These are phyloP conservation scores for Chloroceryle amazona DNA, from an alignment of 2,797 vertebrate species.

Conservation along the genomic window DNA sequence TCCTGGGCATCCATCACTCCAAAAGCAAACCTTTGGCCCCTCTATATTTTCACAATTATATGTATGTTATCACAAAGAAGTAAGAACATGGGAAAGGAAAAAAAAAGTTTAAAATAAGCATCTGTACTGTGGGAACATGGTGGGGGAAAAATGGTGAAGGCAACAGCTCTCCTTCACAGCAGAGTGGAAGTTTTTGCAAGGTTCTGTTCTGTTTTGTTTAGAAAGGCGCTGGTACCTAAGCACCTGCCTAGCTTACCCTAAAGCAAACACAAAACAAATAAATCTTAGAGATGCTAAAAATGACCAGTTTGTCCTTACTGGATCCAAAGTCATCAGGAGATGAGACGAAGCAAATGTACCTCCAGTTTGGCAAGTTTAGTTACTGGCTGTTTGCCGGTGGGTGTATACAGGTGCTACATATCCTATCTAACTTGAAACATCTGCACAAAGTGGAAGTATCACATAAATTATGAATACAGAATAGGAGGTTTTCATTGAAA, in stretches of 20 bases:
- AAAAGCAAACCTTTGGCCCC: slow-evolving; percentile 32
- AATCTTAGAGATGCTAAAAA: background rate
- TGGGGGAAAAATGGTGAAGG: background rate
- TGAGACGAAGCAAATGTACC: background rate
- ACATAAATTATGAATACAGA: background rate
- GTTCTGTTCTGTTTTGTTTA: background rate
- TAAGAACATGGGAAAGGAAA: slow-evolving; percentile 61
- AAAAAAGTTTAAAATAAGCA: slow-evolving; percentile 58
- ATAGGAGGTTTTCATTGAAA: rapidly evolving
- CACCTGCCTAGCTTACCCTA: background rate
- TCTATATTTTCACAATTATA: slow-evolving; percentile 74
- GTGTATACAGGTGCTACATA: background rate
- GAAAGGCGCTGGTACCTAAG: background rate
- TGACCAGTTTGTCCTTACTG: background rate
- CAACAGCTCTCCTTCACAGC: background rate
- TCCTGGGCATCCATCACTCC: background rate
- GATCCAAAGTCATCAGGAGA: background rate
- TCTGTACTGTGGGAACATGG: slow-evolving; percentile 48
- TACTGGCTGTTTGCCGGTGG: background rate
- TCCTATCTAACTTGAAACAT: background rate
- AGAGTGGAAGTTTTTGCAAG: background rate
- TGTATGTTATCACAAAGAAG: slow-evolving; percentile 51
- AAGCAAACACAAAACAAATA: background rate
- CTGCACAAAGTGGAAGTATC: background rate
- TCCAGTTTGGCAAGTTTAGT: background rate